phyloP scores from a whole-genome alignment of 2,797 vertebrate species.

The Steatocranus sp. region DNA sequence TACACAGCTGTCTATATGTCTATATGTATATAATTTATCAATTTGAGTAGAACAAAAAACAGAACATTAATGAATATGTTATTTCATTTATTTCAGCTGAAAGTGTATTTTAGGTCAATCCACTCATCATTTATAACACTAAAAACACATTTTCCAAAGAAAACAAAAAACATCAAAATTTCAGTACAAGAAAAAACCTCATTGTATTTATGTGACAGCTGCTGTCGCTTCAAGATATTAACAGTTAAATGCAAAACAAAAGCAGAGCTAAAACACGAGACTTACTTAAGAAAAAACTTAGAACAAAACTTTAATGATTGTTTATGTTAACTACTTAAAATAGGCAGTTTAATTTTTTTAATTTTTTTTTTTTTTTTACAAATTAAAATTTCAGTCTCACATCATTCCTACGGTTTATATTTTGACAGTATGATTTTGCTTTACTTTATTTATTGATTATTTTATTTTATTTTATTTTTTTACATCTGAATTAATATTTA shows the following conservation, averaged over 20 bases:
- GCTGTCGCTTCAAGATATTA: not conserved
- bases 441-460: not conserved
- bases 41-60: not conserved
- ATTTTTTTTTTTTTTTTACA: not conserved
- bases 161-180: not conserved
- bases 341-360: rapidly evolving
- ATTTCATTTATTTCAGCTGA: not conserved
- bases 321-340: not conserved
- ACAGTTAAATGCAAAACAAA: not conserved
- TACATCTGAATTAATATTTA: not conserved
- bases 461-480: not conserved
- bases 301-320: not conserved
- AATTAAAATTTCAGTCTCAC: not conserved
- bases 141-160: not conserved
- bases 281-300: not conserved
- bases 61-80: not conserved
- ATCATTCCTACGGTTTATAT: not conserved
- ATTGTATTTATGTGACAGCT: not conserved
- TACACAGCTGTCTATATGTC: not conserved
- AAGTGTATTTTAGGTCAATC: not conserved
- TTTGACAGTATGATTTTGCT: not conserved
- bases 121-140: not conserved
- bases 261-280: not conserved
- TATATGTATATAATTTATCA: not conserved
- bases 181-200: not conserved